Evolutionary conservation across 1,140 invertebrate genomes (phyloP), one percentile per base, ranked within the genome.

Genomic region (Lutraria rhynchaena): DNA sequence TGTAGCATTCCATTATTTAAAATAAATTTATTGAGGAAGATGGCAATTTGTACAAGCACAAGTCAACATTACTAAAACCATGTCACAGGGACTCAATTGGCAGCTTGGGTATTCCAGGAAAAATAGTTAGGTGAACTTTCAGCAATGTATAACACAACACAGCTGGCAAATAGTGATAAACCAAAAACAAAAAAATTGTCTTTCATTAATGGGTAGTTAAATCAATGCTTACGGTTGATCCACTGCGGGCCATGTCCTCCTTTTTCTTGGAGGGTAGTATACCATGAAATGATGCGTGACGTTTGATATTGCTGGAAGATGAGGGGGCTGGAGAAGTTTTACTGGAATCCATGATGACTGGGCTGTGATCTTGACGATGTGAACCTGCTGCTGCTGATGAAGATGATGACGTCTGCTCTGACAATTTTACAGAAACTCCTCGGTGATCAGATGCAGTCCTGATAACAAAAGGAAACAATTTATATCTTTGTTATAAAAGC

Each of bases 211-310:
- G n/a, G n/a, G n/a, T n/a, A n/a, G 9, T 31, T 35, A 65, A 15
- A 1, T 22, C 31, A 22, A 60, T 15, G 37, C 67, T 74, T 73
- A 81, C 78, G 15, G 57, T 61, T 51, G 78, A 81, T 41, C 78
- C 78, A 55, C 78, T 81, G 57, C 78, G 69, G 19, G 61, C 78
- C n/a, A 81, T 44, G 57, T 81, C 78, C 41, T 81, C 69, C n/a
- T n/a, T n/a, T 55, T 84, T 86, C 80, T 87, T 86, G 1, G 87
- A 87, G 15, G 87, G 87, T n/a, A 88, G 49, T 17, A 88, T 69
- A n/a, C 86, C 86, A 74, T 88, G 87, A 55, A 87, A 88, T 41
- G 87, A 88, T 31, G 86, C 85, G 51, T 88, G 85, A 27, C 87
- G 75, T 60, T 83, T 77, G 35, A 88, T 83, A 58, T 75, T 87